Base-by-base conservation (phyloP, 2,797 vertebrate genomes). In the Dromococcyx pavoninus region DNA sequence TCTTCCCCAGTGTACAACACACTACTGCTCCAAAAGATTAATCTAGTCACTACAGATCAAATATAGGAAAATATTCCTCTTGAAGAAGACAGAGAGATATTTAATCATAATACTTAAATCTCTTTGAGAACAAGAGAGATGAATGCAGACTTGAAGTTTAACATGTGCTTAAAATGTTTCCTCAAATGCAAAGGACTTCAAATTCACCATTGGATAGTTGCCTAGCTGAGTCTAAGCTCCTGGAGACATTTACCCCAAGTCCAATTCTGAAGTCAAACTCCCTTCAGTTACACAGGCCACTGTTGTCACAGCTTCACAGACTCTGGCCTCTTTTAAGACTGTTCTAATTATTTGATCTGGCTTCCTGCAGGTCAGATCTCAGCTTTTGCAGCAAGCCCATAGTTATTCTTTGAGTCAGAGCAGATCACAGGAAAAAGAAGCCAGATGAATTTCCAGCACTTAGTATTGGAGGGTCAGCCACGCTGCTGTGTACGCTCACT, bases 361-460 rank as follows among this genome's bases (percentile, higher is more conserved):
- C 5, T 72, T 86, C 27, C n/a, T 83, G 7, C 13, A 65, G 17
- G 24, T 44, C 37, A 64, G 28, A 56, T 14, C 23, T 64, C 41
- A 88, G 7, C 24, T 67, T 83, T 7, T 64, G n/a, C 44, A 7
- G 13, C 23, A 69, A 58, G 15, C 11, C 30, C 10, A 10, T 5
- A 27, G 14, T 3, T 71, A 13, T 41, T n/a, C 33, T 10, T 32
- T 65, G 53, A 74, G 23, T 50, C 27, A 46, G 50, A 80, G 32
- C 37, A 61, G 18, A 39, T 17, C 25, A 37, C 1, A 44, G 41
- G 54, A 19, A n/a, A 53, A 83, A 57, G 32, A 64, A 86, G 33
- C 5, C 30, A 54, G 8, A 21, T 25, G 21, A 56, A 11, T 13
- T 9, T 78, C 46, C 43, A 1, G 0, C 2, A 1, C 10, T 48